A percentile compares a stretch with the other conserved stretches of the same genome.
phyloP scores from a whole-genome alignment of 2,113 vertebrate genomes.

The Microtus richardsoni region DNA sequence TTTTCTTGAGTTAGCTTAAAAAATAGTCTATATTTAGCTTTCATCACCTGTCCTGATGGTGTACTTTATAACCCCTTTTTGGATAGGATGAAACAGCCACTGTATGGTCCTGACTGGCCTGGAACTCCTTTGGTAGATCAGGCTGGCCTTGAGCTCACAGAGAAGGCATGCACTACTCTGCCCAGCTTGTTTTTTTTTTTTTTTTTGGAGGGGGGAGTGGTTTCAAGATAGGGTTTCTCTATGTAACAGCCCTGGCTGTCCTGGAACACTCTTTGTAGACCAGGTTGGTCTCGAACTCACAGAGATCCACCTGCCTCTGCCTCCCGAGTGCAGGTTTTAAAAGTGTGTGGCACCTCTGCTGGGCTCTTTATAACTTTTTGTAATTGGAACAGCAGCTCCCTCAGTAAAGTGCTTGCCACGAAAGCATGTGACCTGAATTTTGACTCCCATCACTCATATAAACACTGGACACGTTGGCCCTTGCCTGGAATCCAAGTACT shows the following conservation, averaged over 20 bases:
- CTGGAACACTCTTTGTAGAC: no score
- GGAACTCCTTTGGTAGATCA: neutral
- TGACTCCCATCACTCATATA: neutral
- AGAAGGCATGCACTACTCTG: neutral
- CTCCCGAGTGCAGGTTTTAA: no score
- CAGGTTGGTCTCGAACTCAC: no score
- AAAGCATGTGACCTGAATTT: neutral
- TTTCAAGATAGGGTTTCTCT: no score
- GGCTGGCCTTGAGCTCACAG: neutral
- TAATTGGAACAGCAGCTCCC: neutral
- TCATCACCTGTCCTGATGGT: neutral
- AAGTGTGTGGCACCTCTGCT: no score
- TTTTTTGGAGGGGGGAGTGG: no score
- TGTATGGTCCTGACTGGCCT: neutral
- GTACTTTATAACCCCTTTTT: slow-evolving; percentile 22
- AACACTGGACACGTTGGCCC: neutral
- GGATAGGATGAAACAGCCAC: neutral
- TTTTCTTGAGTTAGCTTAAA: neutral
- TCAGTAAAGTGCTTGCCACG: neutral
- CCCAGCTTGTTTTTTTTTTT: neutral
- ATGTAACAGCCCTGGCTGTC: no score
- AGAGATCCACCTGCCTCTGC: no score
- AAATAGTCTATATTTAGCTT: slow-evolving; percentile 26
- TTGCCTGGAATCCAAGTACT: neutral
- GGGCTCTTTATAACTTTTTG: neutral